Evolutionary conservation across 2,797 vertebrate genomes (phyloP).

Genomic region (Podarcis lilfordi): DNA sequence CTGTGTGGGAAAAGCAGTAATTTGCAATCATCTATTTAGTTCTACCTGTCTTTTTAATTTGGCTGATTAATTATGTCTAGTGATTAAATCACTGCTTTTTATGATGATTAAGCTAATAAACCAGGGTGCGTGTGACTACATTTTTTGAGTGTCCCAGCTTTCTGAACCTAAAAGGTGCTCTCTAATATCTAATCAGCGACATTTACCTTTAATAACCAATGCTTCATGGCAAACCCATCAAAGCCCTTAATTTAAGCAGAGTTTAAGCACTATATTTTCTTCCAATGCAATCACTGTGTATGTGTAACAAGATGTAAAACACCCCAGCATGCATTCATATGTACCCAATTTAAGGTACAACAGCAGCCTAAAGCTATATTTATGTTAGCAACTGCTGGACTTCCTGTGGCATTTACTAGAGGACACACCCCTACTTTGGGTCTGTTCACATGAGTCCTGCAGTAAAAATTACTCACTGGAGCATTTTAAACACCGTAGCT

Average conservation of each 20-base stretch:
- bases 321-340: background rate
- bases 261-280: background rate
- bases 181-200: background rate
- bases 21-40: conserved; percentile 18
- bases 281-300: background rate
- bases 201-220: background rate
- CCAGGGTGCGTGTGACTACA: background rate
- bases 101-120: conserved; percentile 9
- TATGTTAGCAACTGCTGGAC: background rate
- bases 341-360: background rate
- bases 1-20: background rate
- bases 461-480: background rate
- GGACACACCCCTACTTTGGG: background rate
- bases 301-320: background rate
- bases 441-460: background rate
- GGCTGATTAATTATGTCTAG: conserved; percentile 12
- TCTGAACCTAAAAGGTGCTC: background rate
- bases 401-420: background rate
- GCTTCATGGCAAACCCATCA: background rate
- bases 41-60: conserved; percentile 14
- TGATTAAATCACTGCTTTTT: conserved; percentile 9
- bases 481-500: background rate
- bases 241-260: background rate
- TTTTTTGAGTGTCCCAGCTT: background rate
- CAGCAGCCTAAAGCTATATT: background rate